Base-by-base conservation (phyloP, 2,888 invertebrate genomes). In the Folsomia candida region DNA sequence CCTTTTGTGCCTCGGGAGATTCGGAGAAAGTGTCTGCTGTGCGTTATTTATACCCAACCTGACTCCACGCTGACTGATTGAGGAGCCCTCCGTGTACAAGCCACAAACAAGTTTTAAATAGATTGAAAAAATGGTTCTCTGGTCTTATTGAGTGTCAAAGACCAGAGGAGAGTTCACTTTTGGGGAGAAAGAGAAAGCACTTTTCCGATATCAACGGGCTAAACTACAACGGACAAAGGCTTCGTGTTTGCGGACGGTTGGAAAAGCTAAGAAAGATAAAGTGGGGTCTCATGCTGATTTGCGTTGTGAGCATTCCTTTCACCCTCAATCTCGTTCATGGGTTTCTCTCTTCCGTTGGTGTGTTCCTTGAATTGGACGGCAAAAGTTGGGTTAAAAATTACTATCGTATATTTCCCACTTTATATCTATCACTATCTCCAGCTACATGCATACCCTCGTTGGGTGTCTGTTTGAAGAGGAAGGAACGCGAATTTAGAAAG, bases 281-380 rank as follows among this genome's bases (percentile, higher is more conserved):
- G 20, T 59, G 59, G 59, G 59, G 25, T 59, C 59, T 6, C 59
- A 59, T 59, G 59, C 25, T 59, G 59, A 59, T 59, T 59, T 59
- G 37, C 6, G 37, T 37, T 37, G 37, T 9, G 14, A 37, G 37
- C 37, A 37, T 37, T 37, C 14, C 37, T 37, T 37, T 37, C 14
- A 9, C 37, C 14, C 37, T 37, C 37, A 37, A 37, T 37, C 14
- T 14, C 14, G 37, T 37, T 37, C 14, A 9, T 37, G 37, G 4
- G 14, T 37, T 37, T 37, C n/a, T 37, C 37, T 37, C 37, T 14
- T 37, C 37, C n/a, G n/a, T n/a, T n/a, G n/a, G n/a, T n/a, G n/a
- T n/a, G n/a, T n/a, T n/a, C n/a, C n/a, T n/a, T n/a, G n/a, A n/a
- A n/a, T n/a, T n/a, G n/a, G n/a, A n/a, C n/a, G n/a, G n/a, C n/a